Base-by-base conservation (phyloP, 2,797 vertebrate species). In the Dendrocincla tyrannina region DNA sequence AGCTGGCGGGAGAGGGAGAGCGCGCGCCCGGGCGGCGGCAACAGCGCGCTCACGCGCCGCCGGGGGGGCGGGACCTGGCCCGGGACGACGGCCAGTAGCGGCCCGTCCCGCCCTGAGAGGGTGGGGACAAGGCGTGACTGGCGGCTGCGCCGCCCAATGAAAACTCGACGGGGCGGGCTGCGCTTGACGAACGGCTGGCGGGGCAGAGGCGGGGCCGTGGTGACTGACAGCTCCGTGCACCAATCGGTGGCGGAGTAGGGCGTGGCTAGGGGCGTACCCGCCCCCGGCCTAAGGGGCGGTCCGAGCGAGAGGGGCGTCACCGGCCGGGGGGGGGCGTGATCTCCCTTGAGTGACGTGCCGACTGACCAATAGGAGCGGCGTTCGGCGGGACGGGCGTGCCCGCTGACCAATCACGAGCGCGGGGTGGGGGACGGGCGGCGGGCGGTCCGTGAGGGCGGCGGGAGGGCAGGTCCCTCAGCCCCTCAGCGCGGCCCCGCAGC, bases 281-380 rank as follows among this genome's bases (percentile, higher is more conserved):
- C 50, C 18, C 13, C 27, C 3, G 7, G 32, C 16, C 4, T 2
- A 39, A 16, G 28, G 32, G 30, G 9, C 4, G 5, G 59, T 5
- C 10, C 11, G 7, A 23, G 33, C 15, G 18, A 23, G 42, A 39
- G 17, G 56, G 84, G 62, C 62, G 60, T 24, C 16, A 1, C 42
- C 22, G 10, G 42, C 19, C 18, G 9, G 0, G 7, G 5, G 22
- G 25, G 33, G 63, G 62, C 18, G 27, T 37, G 44, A 12, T 6
- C 28, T 18, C 11, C 4, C 1, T 16, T 64, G 94, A 95, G 47
- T 8, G 94, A 74, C 63, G 20, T 67, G 1, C 0, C 0, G 0
- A 0, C 1, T 0, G 2, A 0, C 91, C 58, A 95, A 46, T 78
- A 10, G 25, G 0, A 30, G 11, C 0, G 12, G 8, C 2, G 16